A percentile compares a stretch with the other conserved stretches of the same genome.
Evolutionary conservation across 2,888 invertebrate species (phyloP).

Genomic region (Prosopocoilus inquinatus): DNA sequence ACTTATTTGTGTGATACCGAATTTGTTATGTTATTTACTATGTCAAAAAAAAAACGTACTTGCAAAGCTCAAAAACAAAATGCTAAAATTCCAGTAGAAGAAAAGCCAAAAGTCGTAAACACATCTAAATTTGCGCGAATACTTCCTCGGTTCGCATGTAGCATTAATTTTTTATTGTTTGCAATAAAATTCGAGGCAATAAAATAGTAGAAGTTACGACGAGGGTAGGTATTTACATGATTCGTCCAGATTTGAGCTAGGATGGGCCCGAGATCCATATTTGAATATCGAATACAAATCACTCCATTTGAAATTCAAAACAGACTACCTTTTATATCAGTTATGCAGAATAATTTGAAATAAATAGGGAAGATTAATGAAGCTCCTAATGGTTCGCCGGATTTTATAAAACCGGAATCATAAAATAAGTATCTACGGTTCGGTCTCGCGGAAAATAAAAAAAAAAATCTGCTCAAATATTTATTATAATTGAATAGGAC

Average conservation of each 20-base stretch:
- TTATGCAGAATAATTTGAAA: conserved; percentile 26
- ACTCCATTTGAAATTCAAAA: conserved; percentile 29
- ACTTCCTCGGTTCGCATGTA: conserved; percentile 30
- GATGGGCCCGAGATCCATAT: conserved; percentile 23
- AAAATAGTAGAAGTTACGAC: conserved; percentile 17
- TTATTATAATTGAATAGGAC: too few species aligned
- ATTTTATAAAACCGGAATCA: background rate
- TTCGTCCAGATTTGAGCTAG: conserved; percentile 10
- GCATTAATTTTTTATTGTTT: conserved; percentile 31
- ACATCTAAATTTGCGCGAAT: conserved; percentile 24
- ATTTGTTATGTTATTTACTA: too few species aligned
- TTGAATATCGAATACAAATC: conserved; percentile 30
- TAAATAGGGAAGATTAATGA: conserved; percentile 26
- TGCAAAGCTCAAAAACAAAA: too few species aligned
- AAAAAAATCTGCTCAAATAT: too few species aligned
- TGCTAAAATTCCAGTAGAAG: too few species aligned
- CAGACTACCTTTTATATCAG: conserved; percentile 22
- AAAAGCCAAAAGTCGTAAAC: background rate
- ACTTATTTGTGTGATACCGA: too few species aligned
- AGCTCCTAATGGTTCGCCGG: conserved; percentile 16
- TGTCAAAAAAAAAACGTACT: too few species aligned
- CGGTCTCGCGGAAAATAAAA: too few species aligned
- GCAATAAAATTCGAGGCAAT: conserved; percentile 26
- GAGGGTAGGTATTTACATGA: conserved; percentile 15
- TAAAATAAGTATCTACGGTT: too few species aligned